Conservation (phyloP, 1,140 invertebrate genomes). For the Medauroidea extradentata region DNA sequence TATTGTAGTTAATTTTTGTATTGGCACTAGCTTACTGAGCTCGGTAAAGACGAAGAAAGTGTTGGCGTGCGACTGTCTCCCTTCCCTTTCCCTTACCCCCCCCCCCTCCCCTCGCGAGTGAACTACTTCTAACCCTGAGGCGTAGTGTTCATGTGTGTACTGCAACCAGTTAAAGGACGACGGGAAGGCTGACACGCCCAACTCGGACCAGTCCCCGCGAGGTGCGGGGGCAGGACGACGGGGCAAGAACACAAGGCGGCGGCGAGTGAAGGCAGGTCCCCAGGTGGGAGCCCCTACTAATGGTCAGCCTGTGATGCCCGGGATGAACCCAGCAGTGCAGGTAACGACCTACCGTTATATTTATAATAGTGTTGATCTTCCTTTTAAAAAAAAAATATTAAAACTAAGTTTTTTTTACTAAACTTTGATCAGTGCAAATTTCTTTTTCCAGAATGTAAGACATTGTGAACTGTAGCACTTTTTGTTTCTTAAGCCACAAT, state of each 20-base stretch:
- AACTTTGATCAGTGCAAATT: too few relatives aligned
- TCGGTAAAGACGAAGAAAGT: too few relatives aligned
- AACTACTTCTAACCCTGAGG: constrained; percentile 3
- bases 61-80: too few relatives aligned
- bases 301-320: constrained; percentile 14
- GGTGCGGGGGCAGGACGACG: constrained; percentile 25
- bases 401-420: too few relatives aligned
- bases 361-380: not conserved
- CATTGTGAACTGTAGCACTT: too few relatives aligned
- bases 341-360: not conserved
- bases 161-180: constrained; percentile 48
- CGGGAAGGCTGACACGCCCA: constrained; percentile 53
- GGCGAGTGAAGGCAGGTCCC: constrained; percentile 16
- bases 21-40: too few relatives aligned
- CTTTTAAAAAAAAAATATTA: not conserved
- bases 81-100: not conserved
- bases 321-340: constrained; percentile 12
- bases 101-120: not conserved
- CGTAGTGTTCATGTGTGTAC: constrained; percentile 40
- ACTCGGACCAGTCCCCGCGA: constrained; percentile 53
- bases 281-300: constrained; percentile 10
- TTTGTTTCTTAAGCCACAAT: too few relatives aligned
- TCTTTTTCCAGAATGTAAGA: too few relatives aligned
- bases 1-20: too few relatives aligned
- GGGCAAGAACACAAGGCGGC: constrained; percentile 19